These are phyloP conservation scores for Dromaius novaehollandiae DNA, from an alignment of 2,113 vertebrate species.

Conservation along the genomic window DNA sequence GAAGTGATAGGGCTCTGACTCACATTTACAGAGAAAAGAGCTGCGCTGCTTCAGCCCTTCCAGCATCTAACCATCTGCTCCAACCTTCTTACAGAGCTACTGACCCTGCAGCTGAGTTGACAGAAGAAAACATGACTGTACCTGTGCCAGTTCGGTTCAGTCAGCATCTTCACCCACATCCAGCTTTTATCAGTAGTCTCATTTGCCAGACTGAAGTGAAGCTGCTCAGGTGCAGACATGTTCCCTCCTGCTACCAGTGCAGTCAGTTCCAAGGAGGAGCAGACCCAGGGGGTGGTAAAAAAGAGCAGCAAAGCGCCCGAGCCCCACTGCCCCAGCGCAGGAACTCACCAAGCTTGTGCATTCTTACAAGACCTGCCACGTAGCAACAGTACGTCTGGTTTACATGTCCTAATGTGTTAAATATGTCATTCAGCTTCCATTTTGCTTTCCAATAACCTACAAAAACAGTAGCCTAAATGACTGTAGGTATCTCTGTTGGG, in stretches of 20 bases:
- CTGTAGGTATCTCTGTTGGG: background rate
- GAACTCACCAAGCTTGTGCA: background rate
- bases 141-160: background rate
- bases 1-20: constrained; percentile 40
- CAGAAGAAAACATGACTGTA: constrained; percentile 26
- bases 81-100: constrained; percentile 15
- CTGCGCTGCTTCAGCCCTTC: constrained; percentile 27
- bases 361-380: background rate
- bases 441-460: background rate
- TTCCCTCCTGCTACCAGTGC: background rate
- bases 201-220: background rate
- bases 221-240: background rate
- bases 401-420: background rate
- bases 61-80: constrained; percentile 50
- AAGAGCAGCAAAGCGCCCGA: background rate
- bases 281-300: background rate
- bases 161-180: background rate
- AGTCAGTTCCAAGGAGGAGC: background rate
- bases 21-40: constrained; percentile 46
- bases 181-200: background rate
- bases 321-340: fast-evolving
- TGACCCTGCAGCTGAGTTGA: constrained; percentile 37
- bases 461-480: background rate
- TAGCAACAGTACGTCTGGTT: background rate
- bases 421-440: background rate